Evolutionary conservation across 2,888 invertebrate genomes (phyloP).

Genomic region (Trichogramma evanescens): DNA sequence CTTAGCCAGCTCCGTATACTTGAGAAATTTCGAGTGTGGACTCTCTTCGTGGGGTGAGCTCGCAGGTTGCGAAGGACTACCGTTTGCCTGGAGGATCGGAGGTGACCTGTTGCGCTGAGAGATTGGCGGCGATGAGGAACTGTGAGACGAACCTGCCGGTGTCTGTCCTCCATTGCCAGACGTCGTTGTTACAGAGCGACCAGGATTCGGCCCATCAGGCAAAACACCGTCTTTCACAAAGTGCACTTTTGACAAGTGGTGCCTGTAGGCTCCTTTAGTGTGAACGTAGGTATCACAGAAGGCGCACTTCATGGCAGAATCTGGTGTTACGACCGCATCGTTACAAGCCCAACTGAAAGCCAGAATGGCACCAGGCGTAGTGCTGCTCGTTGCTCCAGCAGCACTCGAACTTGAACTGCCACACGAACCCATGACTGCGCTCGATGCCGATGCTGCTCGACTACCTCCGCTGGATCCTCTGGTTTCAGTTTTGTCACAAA

Average conservation of each 20-base stretch:
- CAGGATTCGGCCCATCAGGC: constrained; percentile 60
- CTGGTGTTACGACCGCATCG: constrained; percentile 78
- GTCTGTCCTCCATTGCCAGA: constrained; percentile 48
- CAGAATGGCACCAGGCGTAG: constrained; percentile 73
- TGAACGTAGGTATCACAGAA: constrained; percentile 93
- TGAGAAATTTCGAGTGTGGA: constrained; percentile 94
- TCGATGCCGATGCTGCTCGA: constrained; percentile 47
- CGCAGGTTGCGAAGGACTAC: constrained; percentile 50
- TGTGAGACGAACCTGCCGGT: constrained; percentile 35
- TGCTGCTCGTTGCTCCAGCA: constrained; percentile 46
- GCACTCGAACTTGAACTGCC: constrained; percentile 42
- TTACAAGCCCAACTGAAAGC: constrained; percentile 94
- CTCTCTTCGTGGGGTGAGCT: constrained; percentile 65
- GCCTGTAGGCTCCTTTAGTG: constrained; percentile 93
- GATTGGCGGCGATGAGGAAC: constrained; percentile 45
- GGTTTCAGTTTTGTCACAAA: constrained; percentile 91
- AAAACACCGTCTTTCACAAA: constrained; percentile 87
- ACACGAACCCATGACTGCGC: constrained; percentile 42
- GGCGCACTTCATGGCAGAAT: constrained; percentile 88
- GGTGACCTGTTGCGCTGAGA: constrained; percentile 55
- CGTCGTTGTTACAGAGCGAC: constrained; percentile 42
- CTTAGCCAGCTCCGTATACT: constrained; percentile 97
- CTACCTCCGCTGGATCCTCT: constrained; percentile 50
- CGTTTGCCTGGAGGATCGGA: constrained; percentile 43
- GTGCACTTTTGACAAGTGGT: constrained; percentile 92